Base-by-base conservation (phyloP, 2,888 invertebrate species). In the Parthenolecanium corni region DNA sequence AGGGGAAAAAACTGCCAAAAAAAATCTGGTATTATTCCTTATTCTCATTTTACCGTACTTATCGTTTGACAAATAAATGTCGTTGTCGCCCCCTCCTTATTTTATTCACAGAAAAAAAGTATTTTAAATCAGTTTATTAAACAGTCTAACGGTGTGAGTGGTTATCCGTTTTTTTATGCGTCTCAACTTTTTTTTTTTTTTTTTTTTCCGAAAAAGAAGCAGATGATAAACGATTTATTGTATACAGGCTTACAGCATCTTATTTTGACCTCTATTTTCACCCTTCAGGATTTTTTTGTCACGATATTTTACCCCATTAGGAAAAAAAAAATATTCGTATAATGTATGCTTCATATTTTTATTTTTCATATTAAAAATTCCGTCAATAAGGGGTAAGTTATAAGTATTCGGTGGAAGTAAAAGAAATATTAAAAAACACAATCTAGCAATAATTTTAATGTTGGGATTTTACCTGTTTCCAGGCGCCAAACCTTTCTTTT, bases 111-210 rank as follows among this genome's bases (percentile, higher is more conserved):
- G 16, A 40, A 46, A 46, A 46, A 46, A n/a, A 20, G 18, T 20
- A 46, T 46, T 16, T 46, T 46, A 46, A 46, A 46, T 46, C 46
- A 16, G 46, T 46, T 46, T 46, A 16, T 46, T 46, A 46, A 46
- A 46, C 18, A 46, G 46, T 11, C 14, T 46, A 46, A 46, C 46
- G 46, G 46, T 46, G 46, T 46, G 46, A 46, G 46, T 46, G 46
- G 46, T 46, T 46, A 11, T 20, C 18, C 20, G 11, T 2, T 46
- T 20, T 46, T 16, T 46, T 16, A 18, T 16, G n/a, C 46, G n/a
- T 14, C 20, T 46, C 46, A 11, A 46, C 46, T 12, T n/a, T 46
- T 46, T 46, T 46, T 46, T 46, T 46, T 16, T 20, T 3, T 46
- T 12, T 11, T 38, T 38, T 3, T 46, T 2, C 2, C 11, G 1